Conservation (phyloP, 2,113 vertebrate species). For the Alosa alosa region DNA sequence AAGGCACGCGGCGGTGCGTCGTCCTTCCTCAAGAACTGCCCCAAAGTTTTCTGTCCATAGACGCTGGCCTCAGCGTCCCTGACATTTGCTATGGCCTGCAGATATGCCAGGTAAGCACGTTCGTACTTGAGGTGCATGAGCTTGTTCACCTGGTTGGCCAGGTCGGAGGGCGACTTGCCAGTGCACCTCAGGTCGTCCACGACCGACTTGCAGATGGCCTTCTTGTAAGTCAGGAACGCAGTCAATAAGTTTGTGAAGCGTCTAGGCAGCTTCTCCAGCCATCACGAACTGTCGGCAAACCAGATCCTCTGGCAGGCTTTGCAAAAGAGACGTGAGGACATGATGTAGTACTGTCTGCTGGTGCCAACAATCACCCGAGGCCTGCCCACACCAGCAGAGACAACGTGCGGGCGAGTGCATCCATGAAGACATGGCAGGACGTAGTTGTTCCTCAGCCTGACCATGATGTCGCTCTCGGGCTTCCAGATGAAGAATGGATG, state of each 20-base stretch:
- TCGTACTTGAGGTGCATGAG: constrained; percentile 39
- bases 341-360: constrained; percentile 34
- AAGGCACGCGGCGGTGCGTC: constrained; percentile 16
- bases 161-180: constrained; percentile 33
- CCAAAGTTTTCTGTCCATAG: constrained; percentile 42
- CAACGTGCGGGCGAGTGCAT: background rate
- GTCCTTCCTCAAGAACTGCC: background rate
- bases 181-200: constrained; percentile 36
- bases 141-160: constrained; percentile 43
- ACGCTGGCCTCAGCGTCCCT: constrained; percentile 31
- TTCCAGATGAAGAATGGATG: too few relatives aligned
- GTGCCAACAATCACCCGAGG: constrained; percentile 28
- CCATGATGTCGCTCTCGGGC: too few relatives aligned
- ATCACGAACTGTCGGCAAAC: constrained; percentile 42
- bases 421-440: constrained; percentile 22
- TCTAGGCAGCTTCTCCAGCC: constrained; percentile 30
- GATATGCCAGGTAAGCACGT: constrained; percentile 34
- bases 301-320: constrained; percentile 21
- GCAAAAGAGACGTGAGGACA: constrained; percentile 30
- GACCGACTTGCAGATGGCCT: constrained; percentile 40
- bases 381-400: constrained; percentile 31
- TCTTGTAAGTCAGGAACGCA: constrained; percentile 23
- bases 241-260: constrained; percentile 34
- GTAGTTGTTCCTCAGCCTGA: constrained; percentile 49
- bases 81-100: constrained; percentile 15